These are phyloP conservation scores for Bambusicola thoracicus DNA, from an alignment of 2,113 vertebrate species.

Conservation along the genomic window DNA sequence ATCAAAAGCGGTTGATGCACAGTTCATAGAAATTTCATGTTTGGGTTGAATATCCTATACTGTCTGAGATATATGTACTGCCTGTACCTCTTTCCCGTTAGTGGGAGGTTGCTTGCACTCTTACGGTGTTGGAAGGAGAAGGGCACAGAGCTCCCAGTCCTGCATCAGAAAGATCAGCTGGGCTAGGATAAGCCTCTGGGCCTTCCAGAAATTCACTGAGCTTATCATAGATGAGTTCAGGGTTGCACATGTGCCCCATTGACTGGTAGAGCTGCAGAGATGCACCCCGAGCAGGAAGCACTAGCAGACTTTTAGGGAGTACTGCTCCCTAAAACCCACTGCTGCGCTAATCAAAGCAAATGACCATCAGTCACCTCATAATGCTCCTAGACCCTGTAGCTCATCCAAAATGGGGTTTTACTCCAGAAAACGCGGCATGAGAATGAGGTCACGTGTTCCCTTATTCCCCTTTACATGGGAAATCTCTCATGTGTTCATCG, in stretches of 20 bases:
- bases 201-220: background rate
- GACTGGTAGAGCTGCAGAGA: background rate
- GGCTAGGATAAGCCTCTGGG: background rate
- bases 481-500: background rate
- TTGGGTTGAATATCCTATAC: background rate
- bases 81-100: background rate
- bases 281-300: background rate
- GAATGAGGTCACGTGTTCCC: accelerated
- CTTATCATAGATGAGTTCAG: background rate
- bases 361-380: accelerated
- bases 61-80: accelerated
- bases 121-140: accelerated
- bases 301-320: accelerated
- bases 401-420: background rate
- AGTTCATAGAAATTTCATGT: accelerated
- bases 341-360: accelerated
- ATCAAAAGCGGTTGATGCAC: background rate
- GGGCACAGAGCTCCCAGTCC: background rate
- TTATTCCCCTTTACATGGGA: background rate
- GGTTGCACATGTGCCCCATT: accelerated
- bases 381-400: background rate
- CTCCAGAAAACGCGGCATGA: background rate
- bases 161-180: background rate
- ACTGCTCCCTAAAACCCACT: background rate
- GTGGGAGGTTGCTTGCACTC: background rate